Conservation (phyloP, 1,140 invertebrate species). For the Bombus affinis region DNA sequence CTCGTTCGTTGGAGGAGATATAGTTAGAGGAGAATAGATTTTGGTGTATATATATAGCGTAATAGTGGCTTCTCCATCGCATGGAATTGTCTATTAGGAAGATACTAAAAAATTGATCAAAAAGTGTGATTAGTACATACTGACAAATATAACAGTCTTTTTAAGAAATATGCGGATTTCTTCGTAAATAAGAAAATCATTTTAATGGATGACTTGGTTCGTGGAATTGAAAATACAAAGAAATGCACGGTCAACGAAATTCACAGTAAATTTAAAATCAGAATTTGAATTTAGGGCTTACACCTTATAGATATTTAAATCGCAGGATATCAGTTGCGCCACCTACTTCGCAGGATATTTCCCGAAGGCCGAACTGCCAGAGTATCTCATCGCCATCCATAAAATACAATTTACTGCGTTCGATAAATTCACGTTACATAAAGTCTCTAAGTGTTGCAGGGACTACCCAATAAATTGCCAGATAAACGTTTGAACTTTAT, state of each 20-base stretch:
- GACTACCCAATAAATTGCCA: slow-evolving; percentile 29
- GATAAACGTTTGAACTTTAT: slow-evolving; percentile 27
- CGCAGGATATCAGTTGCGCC: neutral
- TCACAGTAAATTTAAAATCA: neutral
- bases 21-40: too few species aligned
- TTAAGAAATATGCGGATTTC: neutral
- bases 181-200: neutral
- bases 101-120: too few species aligned
- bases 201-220: too few species aligned
- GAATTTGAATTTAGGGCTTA: neutral
- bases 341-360: neutral
- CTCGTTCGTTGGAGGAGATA: neutral
- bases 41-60: too few species aligned
- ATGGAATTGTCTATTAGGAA: too few species aligned
- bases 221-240: too few species aligned
- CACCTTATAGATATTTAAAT: neutral
- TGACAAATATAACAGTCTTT: too few species aligned
- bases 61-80: too few species aligned
- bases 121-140: too few species aligned
- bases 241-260: neutral
- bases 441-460: neutral
- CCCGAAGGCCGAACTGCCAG: neutral
- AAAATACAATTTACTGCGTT: slow-evolving; percentile 1
- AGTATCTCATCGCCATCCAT: neutral
- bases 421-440: slow-evolving; percentile 14